Evolutionary conservation across 2,797 vertebrate genomes (phyloP), one percentile per base, ranked within the genome.

Genomic region (Liparis tanakae): DNA sequence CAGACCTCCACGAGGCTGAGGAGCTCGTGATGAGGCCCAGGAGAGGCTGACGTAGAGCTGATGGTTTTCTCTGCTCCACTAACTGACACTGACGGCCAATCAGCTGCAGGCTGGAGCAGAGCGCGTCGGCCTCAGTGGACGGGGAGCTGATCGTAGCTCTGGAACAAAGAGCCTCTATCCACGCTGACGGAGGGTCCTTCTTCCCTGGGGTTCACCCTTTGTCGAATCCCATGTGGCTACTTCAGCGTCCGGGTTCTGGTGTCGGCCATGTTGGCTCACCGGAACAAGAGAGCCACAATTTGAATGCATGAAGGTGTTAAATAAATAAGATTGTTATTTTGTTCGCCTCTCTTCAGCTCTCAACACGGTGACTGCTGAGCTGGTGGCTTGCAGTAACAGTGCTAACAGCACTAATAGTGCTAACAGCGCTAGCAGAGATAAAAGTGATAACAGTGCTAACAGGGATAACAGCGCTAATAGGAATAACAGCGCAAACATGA

Each of bases 1-100:
- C 82, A 83, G 70, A 86, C 81, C 55, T 74, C 25, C 25, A 53
- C 78, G 83, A 83, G 76, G 74, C 66, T 76, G 78, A 80, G 87
- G 78, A 79, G 51, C 76, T 68, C 66, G 57, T 85, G 87, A 88
- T 78, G 81, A 87, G 83, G 67, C 85, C 85, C 89, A 15, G 79
- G 86, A 86, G 84, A 87, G 84, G 80, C 79, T 43, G 56, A 65
- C 77, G 81, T 44, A 60, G 67, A 53, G 71, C 82, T 50, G 54
- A 18, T 25, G 55, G 80, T 66, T 71, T 65, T 79, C 63, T 83
- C 76, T 85, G 72, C 77, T 84, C 69, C 68, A 41, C 69, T 75
- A 76, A 81, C 76, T 46, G 66, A 70, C 22, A 15, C 33, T 37
- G 83, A 75, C 79, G 85, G 80, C 80, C 82, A 87, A 79, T 90